phyloP scores from a whole-genome alignment of 2,888 invertebrate genomes.

The Caenorhabditis doughertyi region DNA sequence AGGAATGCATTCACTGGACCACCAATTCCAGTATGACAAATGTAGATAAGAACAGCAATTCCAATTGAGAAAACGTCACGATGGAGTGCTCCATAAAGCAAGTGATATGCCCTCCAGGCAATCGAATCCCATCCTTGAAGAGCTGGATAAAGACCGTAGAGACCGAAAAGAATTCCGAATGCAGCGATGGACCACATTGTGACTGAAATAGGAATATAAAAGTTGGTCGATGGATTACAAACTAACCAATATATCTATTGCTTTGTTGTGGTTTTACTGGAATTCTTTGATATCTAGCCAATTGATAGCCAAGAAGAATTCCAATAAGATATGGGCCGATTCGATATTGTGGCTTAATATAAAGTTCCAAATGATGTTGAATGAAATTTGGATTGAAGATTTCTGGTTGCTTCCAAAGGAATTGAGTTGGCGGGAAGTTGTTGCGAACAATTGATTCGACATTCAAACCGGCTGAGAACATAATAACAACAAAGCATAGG shows the following conservation, averaged over 20 bases:
- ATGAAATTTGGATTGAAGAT: conserved; percentile 82
- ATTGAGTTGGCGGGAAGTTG: conserved; percentile 82
- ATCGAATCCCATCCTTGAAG: conserved; percentile 79
- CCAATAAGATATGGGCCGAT: conserved; percentile 81
- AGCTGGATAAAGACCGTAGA: conserved; percentile 82
- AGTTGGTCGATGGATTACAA: neutral
- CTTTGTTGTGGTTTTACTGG: conserved; percentile 65
- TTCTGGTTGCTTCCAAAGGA: conserved; percentile 82
- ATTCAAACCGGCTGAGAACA: conserved; percentile 75
- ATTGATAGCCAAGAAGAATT: conserved; percentile 80
- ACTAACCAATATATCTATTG: conserved; percentile 55
- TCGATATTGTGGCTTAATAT: conserved; percentile 81
- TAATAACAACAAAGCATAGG: conserved; percentile 70
- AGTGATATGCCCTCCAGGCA: conserved; percentile 80
- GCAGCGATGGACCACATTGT: conserved; percentile 74
- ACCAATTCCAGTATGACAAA: conserved; percentile 83
- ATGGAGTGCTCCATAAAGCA: conserved; percentile 81
- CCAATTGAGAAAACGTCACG: conserved; percentile 82
- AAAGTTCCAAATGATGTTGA: conserved; percentile 81
- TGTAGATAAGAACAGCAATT: conserved; percentile 82
- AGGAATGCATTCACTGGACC: conserved; percentile 80
- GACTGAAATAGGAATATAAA: conserved; percentile 47
- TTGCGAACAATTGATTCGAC: conserved; percentile 75
- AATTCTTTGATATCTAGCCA: conserved; percentile 74
- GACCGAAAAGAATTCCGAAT: conserved; percentile 75